phyloP scores from a whole-genome alignment of 92 coral and sea anemone genomes.

The Heliopora coerulea region DNA sequence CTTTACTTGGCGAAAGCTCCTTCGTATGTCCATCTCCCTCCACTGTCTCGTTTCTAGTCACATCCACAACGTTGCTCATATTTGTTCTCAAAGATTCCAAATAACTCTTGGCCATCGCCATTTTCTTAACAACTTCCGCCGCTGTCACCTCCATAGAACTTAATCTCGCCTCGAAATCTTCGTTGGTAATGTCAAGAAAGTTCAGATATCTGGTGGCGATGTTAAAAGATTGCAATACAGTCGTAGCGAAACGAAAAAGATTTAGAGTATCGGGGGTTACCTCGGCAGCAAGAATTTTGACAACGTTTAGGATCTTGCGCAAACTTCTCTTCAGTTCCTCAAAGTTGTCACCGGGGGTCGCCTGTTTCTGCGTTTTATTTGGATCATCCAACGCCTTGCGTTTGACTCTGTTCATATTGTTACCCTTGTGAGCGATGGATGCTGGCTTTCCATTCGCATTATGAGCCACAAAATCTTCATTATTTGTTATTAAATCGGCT shows the following conservation, averaged over 20 bases:
- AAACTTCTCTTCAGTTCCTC: neutral
- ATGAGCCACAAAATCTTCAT: neutral
- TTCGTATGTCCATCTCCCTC: neutral
- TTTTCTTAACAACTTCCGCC: conserved; percentile 11
- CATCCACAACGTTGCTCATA: conserved; percentile 3
- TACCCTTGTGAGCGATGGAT: neutral
- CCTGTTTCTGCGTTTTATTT: too few relatives aligned
- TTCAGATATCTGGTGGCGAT: neutral
- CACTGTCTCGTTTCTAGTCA: neutral
- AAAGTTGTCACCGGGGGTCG: too few relatives aligned
- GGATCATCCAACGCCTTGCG: too few relatives aligned
- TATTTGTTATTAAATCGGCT: neutral
- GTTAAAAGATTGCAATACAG: neutral
- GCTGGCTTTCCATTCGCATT: neutral
- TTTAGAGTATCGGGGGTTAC: neutral
- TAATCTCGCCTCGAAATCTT: conserved; percentile 14
- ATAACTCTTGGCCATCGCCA: conserved; percentile 27
- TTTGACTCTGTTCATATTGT: neutral
- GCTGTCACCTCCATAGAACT: conserved; percentile 3
- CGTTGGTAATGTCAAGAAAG: neutral
- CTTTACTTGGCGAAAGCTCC: conserved; percentile 29
- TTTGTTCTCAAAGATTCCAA: conserved; percentile 16
- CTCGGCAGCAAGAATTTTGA: neutral
- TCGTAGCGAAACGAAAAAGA: neutral
- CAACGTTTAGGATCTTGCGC: neutral